Evolutionary conservation across 2,888 invertebrate genomes (phyloP).

Genomic region (Chrysotoxum bicinctum): DNA sequence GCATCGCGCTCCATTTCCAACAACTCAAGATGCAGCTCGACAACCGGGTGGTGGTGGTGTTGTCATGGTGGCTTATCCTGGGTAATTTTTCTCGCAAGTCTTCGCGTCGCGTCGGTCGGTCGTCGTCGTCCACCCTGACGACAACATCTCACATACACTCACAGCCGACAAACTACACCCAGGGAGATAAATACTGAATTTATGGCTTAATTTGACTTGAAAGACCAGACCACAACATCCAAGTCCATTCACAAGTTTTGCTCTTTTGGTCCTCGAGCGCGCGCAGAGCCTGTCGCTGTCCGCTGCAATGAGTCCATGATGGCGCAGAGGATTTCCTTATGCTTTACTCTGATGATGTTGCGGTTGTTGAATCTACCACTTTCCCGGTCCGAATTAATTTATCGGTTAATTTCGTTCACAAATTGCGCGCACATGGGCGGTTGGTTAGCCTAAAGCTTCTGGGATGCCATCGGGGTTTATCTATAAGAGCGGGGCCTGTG

Average conservation of each 20-base stretch:
- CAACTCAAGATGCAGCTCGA: conserved; percentile 4
- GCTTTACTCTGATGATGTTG: conserved; percentile 14
- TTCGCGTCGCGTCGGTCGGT: too few relatives aligned
- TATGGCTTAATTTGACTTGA: conserved; percentile 81
- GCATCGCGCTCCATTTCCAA: background rate
- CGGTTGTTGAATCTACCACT: conserved; percentile 48
- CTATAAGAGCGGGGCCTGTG: conserved; percentile 46
- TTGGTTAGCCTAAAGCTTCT: conserved; percentile 54
- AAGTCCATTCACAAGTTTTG: conserved; percentile 73
- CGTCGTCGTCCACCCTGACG: conserved; percentile 13
- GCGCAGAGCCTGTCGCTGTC: background rate
- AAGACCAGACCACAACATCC: conserved; percentile 74
- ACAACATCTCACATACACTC: conserved; percentile 22
- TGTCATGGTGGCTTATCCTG: conserved; percentile 48
- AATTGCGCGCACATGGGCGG: conserved; percentile 79
- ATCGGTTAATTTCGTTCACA: conserved; percentile 80
- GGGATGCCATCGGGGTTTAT: conserved; percentile 48
- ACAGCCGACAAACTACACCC: conserved; percentile 80
- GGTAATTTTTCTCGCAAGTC: conserved; percentile 51
- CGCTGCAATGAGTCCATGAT: background rate
- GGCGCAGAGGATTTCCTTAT: background rate
- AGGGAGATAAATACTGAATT: conserved; percentile 81
- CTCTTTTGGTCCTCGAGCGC: conserved; percentile 43
- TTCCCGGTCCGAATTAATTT: conserved; percentile 77
- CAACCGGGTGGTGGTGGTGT: background rate